These are phyloP conservation scores for Drosophila pectinifera DNA, from an alignment of 1,140 invertebrate species.

Conservation along the genomic window DNA sequence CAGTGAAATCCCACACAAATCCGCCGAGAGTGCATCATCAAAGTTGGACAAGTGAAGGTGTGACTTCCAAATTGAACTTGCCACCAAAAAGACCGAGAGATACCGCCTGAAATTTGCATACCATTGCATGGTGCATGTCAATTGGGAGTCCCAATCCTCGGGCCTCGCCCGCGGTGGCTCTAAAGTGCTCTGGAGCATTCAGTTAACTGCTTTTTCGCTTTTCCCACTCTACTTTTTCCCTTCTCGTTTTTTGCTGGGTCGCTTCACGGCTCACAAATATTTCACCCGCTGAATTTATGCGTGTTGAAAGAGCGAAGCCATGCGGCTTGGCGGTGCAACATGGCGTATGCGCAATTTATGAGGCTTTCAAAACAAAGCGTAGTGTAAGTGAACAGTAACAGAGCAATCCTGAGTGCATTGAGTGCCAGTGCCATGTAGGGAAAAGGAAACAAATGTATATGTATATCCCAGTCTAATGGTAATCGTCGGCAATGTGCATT, in stretches of 20 bases:
- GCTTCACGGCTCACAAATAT: conserved; percentile 71
- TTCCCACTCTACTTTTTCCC: conserved; percentile 4
- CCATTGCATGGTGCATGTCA: conserved; percentile 69
- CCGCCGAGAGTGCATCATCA: conserved; percentile 45
- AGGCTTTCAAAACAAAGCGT: conserved; percentile 70
- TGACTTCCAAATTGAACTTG: conserved; percentile 70
- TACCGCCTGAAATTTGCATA: conserved; percentile 62
- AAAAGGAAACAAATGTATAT: conserved; percentile 30
- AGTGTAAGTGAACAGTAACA: conserved; percentile 46
- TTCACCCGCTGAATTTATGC: conserved; percentile 75
- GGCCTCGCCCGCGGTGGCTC: conserved; percentile 20
- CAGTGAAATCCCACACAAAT: conserved; percentile 35
- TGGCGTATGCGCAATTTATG: conserved; percentile 81
- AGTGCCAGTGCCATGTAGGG: conserved; percentile 21
- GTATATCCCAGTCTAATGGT: conserved; percentile 12
- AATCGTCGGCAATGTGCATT: conserved; percentile 7
- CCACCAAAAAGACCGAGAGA: conserved; percentile 46
- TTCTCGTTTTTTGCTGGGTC: not conserved
- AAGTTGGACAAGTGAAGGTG: conserved; percentile 67
- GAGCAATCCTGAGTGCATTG: conserved; percentile 21
- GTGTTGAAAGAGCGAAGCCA: conserved; percentile 29
- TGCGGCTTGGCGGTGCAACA: conserved; percentile 49
- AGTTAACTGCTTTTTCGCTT: conserved; percentile 43
- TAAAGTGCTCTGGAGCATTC: conserved; percentile 59
- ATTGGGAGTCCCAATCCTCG: conserved; percentile 42